These are phyloP conservation scores for Tragopan temminckii DNA, from an alignment of 2,797 vertebrate genomes.

Conservation along the genomic window DNA sequence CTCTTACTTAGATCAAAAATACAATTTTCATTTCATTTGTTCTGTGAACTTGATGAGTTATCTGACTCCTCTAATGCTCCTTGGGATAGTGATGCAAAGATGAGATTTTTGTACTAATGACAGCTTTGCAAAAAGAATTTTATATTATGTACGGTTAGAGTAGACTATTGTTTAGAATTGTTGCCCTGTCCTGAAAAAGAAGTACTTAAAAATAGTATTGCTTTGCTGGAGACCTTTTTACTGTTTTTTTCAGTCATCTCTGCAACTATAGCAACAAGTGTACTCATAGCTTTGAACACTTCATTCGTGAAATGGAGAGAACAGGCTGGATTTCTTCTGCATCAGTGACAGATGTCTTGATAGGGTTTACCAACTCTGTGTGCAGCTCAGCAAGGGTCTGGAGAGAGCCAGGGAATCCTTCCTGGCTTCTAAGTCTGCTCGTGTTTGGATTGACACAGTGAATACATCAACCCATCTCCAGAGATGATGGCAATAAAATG, in stretches of 20 bases:
- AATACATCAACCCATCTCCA: background rate
- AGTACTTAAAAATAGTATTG: slow-evolving; percentile 1
- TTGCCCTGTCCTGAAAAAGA: background rate
- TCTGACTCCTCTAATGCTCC: background rate
- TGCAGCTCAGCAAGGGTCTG: background rate
- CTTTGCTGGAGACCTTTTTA: background rate
- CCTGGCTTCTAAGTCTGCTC: background rate
- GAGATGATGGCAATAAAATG: background rate
- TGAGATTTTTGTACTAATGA: background rate
- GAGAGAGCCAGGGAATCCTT: background rate
- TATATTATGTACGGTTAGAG: background rate
- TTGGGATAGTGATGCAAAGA: background rate
- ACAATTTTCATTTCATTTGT: background rate
- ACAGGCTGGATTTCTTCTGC: background rate
- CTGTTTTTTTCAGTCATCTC: slow-evolving; percentile 15
- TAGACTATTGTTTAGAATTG: background rate
- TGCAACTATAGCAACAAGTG: slow-evolving; percentile 25
- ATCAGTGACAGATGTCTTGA: background rate
- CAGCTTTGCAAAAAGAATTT: background rate
- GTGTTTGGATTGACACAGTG: background rate
- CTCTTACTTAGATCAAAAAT: background rate
- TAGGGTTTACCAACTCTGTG: background rate
- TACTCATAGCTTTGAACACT: background rate
- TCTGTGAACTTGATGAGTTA: background rate
- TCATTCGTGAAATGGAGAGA: background rate